These are phyloP conservation scores for Sorex araneus DNA, from an alignment of 2,113 vertebrate species.

Conservation along the genomic window DNA sequence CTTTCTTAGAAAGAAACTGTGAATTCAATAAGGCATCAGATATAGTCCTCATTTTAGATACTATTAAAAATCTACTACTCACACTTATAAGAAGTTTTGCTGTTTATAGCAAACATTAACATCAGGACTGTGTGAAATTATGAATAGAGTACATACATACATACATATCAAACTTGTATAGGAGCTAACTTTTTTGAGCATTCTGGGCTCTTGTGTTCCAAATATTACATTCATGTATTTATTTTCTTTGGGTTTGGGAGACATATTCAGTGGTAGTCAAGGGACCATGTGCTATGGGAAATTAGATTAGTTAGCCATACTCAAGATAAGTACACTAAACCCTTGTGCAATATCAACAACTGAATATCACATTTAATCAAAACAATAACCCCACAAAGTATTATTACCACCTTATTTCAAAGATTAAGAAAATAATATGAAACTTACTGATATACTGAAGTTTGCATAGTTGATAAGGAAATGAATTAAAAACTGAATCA, in stretches of 20 bases:
- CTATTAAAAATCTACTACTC: conserved; percentile 16
- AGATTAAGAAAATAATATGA: conserved; percentile 26
- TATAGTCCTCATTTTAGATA: neutral
- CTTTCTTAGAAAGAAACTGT: neutral
- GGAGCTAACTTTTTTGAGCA: too few species aligned
- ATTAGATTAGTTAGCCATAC: too few species aligned
- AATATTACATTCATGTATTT: too few species aligned
- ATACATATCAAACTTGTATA: neutral
- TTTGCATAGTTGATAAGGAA: neutral
- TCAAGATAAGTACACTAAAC: too few species aligned
- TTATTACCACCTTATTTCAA: conserved; percentile 40
- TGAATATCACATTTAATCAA: conserved; percentile 15
- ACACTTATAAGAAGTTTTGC: conserved; percentile 29
- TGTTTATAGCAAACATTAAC: neutral
- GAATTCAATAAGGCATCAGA: conserved; percentile 47
- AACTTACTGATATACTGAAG: conserved; percentile 23
- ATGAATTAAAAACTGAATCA: neutral
- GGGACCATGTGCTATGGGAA: too few species aligned
- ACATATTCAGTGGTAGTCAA: too few species aligned
- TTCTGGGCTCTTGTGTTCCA: neutral
- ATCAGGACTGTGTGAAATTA: neutral
- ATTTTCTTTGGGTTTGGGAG: too few species aligned
- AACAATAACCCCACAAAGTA: neutral
- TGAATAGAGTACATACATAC: neutral
- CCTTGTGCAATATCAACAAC: too few species aligned